Evolutionary conservation across 2,888 invertebrate species (phyloP).

Genomic region (Drosophila leonis): DNA sequence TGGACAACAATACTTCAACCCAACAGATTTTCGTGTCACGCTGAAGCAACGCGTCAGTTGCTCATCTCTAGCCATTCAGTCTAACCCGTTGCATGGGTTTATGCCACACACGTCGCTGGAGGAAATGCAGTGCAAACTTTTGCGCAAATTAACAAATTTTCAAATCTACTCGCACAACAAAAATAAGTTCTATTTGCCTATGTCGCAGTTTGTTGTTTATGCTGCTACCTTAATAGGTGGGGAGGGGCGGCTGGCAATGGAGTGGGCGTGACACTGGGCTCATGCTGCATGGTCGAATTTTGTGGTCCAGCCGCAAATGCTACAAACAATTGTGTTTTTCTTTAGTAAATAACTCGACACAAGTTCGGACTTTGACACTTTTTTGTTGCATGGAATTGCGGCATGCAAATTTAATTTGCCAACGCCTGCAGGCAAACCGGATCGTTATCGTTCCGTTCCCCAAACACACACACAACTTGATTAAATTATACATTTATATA

Average conservation of each 20-base stretch:
- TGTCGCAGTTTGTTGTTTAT: conserved; percentile 71
- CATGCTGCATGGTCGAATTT: conserved; percentile 34
- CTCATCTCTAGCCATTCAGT: conserved; percentile 7
- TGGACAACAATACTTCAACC: too few species aligned
- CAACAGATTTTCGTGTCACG: conserved; percentile 4
- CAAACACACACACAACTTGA: conserved; percentile 48
- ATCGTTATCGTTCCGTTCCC: conserved; percentile 39
- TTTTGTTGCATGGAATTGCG: conserved; percentile 65
- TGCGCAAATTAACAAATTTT: conserved; percentile 79
- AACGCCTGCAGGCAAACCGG: conserved; percentile 63
- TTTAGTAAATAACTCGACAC: conserved; percentile 72
- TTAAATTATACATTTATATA: conserved; percentile 68
- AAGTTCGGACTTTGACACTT: conserved; percentile 72
- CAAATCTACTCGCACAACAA: conserved; percentile 54
- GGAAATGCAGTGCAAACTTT: conserved; percentile 75
- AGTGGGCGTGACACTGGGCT: conserved; percentile 10
- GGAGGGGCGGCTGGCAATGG: not conserved
- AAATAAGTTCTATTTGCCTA: conserved; percentile 75
- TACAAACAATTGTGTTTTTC: conserved; percentile 79
- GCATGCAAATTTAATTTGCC: conserved; percentile 78
- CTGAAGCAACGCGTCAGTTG: not conserved
- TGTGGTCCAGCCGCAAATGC: conserved; percentile 61
- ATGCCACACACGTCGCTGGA: conserved; percentile 72
- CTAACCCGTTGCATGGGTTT: conserved; percentile 30
- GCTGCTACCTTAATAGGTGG: conserved; percentile 45